Conservation (phyloP, 2,797 vertebrate species). For the Spatula versicolor region DNA sequence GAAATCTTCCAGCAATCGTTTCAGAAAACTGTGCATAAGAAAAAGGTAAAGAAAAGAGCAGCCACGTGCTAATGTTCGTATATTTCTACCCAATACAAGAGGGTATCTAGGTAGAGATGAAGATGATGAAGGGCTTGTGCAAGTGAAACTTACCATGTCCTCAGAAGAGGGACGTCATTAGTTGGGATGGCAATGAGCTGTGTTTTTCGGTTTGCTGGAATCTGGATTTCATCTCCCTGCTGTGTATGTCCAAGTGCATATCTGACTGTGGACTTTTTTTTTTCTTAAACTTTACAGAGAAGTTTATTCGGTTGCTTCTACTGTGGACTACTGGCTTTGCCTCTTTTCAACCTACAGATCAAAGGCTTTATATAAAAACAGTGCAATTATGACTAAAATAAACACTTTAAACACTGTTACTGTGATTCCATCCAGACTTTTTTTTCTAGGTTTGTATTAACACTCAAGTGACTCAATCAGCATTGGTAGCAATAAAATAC, state of each 20-base stretch:
- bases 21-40: not conserved
- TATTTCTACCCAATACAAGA: not conserved
- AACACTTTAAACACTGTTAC: conserved; percentile 44
- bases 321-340: conserved; percentile 50
- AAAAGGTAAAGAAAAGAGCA: not conserved
- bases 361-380: conserved; percentile 23
- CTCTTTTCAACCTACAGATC: conserved; percentile 48
- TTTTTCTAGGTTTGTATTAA: conserved; percentile 20
- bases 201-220: not conserved
- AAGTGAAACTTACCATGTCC: not conserved
- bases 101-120: not conserved
- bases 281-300: not conserved
- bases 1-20: not conserved
- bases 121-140: not conserved
- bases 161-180: not conserved
- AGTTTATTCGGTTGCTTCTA: conserved; percentile 24
- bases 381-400: conserved; percentile 51
- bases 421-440: conserved; percentile 53
- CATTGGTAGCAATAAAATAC: conserved; percentile 40
- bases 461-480: conserved; percentile 34
- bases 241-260: not conserved
- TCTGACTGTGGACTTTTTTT: not conserved
- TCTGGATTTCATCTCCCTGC: not conserved
- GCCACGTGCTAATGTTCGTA: not conserved
- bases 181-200: not conserved